Base-by-base conservation (phyloP, 2,888 invertebrate genomes). In the Mythimna lalbum region DNA sequence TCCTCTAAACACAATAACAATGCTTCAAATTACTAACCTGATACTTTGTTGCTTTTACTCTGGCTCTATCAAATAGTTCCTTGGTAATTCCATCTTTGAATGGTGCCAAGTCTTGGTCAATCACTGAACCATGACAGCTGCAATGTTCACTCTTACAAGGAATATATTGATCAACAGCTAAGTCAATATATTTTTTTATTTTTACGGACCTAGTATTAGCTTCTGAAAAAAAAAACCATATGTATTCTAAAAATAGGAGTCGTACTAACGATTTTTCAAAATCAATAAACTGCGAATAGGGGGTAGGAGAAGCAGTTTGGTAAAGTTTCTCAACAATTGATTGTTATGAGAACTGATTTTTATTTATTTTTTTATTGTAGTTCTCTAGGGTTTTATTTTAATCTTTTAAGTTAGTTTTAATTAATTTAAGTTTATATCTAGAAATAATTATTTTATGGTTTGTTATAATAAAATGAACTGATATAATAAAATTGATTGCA, bases 41-140 rank as follows among this genome's bases (percentile, higher is more conserved):
- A 84, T 95, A 96, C 74, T 93, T 95, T 31, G 94, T 95, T 23
- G 90, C 93, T 89, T 91, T 95, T 10, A 92, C 83, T 62, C 89
- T 93, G 50, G 98, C 97, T 59, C 91, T 90, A 55, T 97, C 94
- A 80, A 99, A 96, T 89, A 97, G 94, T 78, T 97, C 95, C 84
- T 96, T 95, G 0, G 96, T 97, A 72, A 99, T 98, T 56, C 98
- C 98, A 84, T 96, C 93, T 81, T 96, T 93, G 92, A 98, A 99
- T 9, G 97, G 96, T 65, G 92, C 92, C 67, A 99, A 95, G 91
- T 99, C 98, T 36, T 96, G 92, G 17, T 96, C 91, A 68, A 99
- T 97, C 9, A 97, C 97, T 83, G 95, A 90, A 68, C 91, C 90
- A 88, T 97, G 96, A 87, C 98, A 98, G 63, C 94, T 96, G 89